phyloP scores from a whole-genome alignment of 2,888 invertebrate species.

The Trilocha varians region DNA sequence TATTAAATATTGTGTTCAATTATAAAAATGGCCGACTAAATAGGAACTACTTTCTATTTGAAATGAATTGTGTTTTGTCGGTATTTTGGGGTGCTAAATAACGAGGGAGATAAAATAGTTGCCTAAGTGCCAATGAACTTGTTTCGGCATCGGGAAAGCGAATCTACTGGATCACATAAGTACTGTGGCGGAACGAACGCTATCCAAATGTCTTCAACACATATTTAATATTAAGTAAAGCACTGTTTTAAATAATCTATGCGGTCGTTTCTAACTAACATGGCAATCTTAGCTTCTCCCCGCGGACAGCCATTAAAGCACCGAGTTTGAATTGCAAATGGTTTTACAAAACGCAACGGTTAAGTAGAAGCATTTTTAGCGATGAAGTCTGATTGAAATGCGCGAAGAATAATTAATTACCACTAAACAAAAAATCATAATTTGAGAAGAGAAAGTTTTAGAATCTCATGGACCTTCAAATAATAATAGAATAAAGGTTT shows the following conservation, averaged over 20 bases:
- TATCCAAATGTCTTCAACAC: slow-evolving; percentile 32
- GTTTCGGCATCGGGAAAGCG: slow-evolving; percentile 55
- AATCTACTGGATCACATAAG: slow-evolving; percentile 56
- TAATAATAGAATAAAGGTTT: no score
- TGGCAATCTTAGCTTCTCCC: slow-evolving; percentile 7
- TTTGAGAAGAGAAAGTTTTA: no score
- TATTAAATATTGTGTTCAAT: slow-evolving; percentile 3
- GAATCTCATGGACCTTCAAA: no score
- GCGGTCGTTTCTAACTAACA: background rate
- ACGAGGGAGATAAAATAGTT: no score
- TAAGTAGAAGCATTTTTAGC: slow-evolving; percentile 40
- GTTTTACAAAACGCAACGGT: slow-evolving; percentile 25
- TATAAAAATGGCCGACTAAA: slow-evolving; percentile 40
- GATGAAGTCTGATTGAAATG: slow-evolving; percentile 28
- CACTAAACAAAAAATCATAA: no score
- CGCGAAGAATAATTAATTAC: no score
- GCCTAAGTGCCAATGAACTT: slow-evolving; percentile 68
- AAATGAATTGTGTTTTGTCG: slow-evolving; percentile 48
- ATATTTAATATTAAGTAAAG: no score
- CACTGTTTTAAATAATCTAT: no score
- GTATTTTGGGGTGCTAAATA: slow-evolving; percentile 43
- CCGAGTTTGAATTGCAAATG: slow-evolving; percentile 44
- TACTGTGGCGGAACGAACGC: slow-evolving; percentile 40
- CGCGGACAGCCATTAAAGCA: slow-evolving; percentile 35
- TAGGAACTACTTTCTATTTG: slow-evolving; percentile 59